Percentiles rank a stretch among this genome's conserved stretches.
These are phyloP conservation scores for Helicorthomorpha holstii DNA, from an alignment of 1,140 invertebrate genomes.

Conservation along the genomic window DNA sequence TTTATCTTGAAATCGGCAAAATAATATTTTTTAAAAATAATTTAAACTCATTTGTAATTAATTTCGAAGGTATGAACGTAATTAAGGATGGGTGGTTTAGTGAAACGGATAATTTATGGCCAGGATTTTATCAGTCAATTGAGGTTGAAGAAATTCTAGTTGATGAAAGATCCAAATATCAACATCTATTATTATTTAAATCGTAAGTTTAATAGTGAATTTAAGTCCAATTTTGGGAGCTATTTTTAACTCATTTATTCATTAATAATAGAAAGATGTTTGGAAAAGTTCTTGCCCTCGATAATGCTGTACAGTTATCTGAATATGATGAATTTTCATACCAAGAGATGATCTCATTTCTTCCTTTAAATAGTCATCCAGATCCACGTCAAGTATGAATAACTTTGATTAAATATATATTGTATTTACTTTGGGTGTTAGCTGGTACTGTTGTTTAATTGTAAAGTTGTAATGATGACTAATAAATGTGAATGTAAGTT, in stretches of 20 bases:
- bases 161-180: constrained; percentile 65
- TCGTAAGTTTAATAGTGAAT: constrained; percentile 42
- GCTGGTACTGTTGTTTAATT: neutral
- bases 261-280: constrained; percentile 49
- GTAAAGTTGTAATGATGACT: neutral
- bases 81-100: constrained; percentile 76
- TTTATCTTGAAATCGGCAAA: too few species aligned
- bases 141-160: constrained; percentile 70
- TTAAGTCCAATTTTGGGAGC: constrained; percentile 8
- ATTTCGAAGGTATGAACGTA: constrained; percentile 31
- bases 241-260: constrained; percentile 7
- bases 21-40: too few species aligned
- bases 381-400: constrained; percentile 66
- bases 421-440: neutral
- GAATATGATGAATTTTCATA: constrained; percentile 94
- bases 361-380: constrained; percentile 79
- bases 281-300: constrained; percentile 75
- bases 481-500: neutral
- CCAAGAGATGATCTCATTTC: constrained; percentile 94
- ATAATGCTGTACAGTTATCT: constrained; percentile 94
- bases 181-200: constrained; percentile 76
- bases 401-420: constrained; percentile 3
- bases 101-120: constrained; percentile 76
- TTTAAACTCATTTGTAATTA: too few species aligned
- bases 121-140: constrained; percentile 74